Conservation (phyloP, 2,113 vertebrate species). For the Pagrus major region DNA sequence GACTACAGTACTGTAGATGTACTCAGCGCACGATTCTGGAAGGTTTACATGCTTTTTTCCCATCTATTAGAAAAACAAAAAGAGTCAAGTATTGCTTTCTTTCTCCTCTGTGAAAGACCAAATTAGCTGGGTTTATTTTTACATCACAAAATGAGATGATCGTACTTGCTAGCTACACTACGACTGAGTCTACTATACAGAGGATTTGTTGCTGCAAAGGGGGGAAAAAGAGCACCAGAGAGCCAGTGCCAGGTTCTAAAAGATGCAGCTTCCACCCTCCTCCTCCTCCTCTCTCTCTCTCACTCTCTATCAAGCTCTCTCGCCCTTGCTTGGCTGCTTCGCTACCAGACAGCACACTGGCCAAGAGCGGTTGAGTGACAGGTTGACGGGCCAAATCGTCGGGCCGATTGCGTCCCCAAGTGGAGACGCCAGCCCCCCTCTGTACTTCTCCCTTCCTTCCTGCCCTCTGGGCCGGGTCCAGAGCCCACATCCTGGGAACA, state of each 20-base stretch:
- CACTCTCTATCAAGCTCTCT: conserved; percentile 31
- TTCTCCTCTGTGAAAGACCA: conserved; percentile 50
- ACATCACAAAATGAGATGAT: conserved; percentile 49
- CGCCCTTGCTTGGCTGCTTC: conserved; percentile 42
- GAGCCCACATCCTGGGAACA: conserved; percentile 68
- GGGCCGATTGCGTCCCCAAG: conserved; percentile 50
- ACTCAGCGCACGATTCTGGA: conserved; percentile 63
- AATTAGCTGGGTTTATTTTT: conserved; percentile 56
- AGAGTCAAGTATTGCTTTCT: conserved; percentile 76
- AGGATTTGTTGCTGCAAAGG: conserved; percentile 20
- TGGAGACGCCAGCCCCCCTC: conserved; percentile 56
- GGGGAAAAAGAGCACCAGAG: conserved; percentile 44
- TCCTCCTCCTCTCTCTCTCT: conserved; percentile 16
- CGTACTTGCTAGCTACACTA: conserved; percentile 61
- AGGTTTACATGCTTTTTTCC: conserved; percentile 62
- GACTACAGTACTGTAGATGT: conserved; percentile 64
- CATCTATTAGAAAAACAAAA: conserved; percentile 45
- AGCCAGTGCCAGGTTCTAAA: conserved; percentile 48
- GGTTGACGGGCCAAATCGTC: conserved; percentile 53
- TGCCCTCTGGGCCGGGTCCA: conserved; percentile 63
- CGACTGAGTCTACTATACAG: conserved; percentile 54
- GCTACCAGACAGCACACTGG: conserved; percentile 48
- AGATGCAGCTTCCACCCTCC: conserved; percentile 44
- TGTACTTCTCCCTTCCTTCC: conserved; percentile 40
- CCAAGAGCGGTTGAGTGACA: conserved; percentile 62